phyloP scores from a whole-genome alignment of 2,888 invertebrate species.

The Eupithecia centaureata region DNA sequence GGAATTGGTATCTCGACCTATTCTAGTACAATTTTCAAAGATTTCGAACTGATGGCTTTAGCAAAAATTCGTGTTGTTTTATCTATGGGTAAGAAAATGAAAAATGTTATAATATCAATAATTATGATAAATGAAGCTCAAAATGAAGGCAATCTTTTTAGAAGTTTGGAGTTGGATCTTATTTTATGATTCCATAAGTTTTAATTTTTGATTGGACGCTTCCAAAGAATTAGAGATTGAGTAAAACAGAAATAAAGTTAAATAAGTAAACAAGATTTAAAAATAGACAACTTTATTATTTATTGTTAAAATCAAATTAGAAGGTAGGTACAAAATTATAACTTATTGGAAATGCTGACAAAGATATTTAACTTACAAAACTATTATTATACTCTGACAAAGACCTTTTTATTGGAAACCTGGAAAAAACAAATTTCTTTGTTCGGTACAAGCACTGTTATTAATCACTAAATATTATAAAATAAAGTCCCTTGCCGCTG shows the following conservation, averaged over 20 bases:
- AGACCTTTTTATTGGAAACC: neutral
- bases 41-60: neutral
- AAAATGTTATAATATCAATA: neutral
- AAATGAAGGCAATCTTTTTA: constrained; percentile 4
- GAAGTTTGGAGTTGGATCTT: neutral
- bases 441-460: too few relatives aligned
- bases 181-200: neutral
- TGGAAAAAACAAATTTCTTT: neutral
- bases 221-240: neutral
- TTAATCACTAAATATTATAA: too few relatives aligned
- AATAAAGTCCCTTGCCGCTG: too few relatives aligned
- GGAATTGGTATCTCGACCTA: too few relatives aligned
- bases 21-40: neutral
- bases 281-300: neutral
- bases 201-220: neutral
- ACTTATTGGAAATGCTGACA: neutral
- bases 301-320: neutral
- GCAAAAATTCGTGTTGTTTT: neutral
- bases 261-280: neutral
- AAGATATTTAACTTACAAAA: neutral
- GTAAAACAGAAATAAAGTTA: neutral
- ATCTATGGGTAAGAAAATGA: neutral
- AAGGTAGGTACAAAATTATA: neutral
- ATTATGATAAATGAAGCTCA: constrained; percentile 7
- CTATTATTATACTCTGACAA: neutral